A percentile compares a stretch with the other conserved stretches of the same genome.
phyloP scores from a whole-genome alignment of 2,888 invertebrate genomes.

The Temnothorax ravouxi region DNA sequence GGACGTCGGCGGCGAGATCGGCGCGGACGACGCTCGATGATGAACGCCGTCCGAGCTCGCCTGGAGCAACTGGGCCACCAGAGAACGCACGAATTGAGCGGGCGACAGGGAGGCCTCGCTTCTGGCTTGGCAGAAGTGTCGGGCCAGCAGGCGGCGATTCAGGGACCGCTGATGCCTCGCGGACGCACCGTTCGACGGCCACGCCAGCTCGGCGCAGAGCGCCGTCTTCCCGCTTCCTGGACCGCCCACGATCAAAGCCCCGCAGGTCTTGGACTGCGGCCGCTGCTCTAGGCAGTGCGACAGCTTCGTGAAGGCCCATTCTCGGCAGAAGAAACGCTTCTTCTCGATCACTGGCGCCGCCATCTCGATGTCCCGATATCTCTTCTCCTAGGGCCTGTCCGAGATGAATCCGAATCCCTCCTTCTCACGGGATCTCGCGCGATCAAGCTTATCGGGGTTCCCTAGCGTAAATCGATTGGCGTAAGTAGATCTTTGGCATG shows the following conservation, averaged over 20 bases:
- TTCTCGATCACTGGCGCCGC: conserved; percentile 88
- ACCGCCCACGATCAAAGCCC: conserved; percentile 95
- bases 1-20: conserved; percentile 79
- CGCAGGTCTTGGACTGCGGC: conserved; percentile 94
- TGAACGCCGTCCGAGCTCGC: conserved; percentile 83
- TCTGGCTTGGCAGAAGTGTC: conserved; percentile 95
- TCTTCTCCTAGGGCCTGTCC: background rate
- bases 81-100: conserved; percentile 93
- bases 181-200: conserved; percentile 90
- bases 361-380: conserved; percentile 74
- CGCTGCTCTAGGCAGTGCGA: conserved; percentile 96
- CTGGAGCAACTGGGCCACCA: conserved; percentile 94
- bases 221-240: conserved; percentile 98
- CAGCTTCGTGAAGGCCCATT: conserved; percentile 98
- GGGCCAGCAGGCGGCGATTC: conserved; percentile 93
- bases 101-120: conserved; percentile 95
- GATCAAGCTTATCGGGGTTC: background rate
- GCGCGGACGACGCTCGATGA: conserved; percentile 80
- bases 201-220: conserved; percentile 93
- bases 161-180: conserved; percentile 91
- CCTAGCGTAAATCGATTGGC: conserved; percentile 36
- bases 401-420: background rate
- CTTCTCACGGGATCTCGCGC: background rate
- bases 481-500: conserved; percentile 53
- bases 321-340: conserved; percentile 95